phyloP scores from a whole-genome alignment of 2,113 vertebrate genomes.

The Sakesphorus luctuosus region DNA sequence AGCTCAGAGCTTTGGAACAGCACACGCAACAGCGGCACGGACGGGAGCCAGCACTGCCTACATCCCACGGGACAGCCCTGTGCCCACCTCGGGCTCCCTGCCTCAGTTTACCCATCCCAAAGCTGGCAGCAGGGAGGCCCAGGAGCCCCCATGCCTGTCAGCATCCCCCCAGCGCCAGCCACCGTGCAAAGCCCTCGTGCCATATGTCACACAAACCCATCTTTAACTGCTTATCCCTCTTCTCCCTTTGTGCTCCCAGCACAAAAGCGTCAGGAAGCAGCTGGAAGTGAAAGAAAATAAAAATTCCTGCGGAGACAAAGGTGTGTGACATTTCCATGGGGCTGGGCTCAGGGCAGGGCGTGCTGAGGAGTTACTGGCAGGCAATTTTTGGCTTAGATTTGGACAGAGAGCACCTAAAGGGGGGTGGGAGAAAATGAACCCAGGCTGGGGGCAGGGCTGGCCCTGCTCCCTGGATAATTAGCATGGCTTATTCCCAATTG shows the following conservation, averaged over 20 bases:
- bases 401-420: background rate
- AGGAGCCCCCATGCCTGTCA: rapidly evolving
- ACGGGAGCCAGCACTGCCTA: background rate
- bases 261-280: background rate
- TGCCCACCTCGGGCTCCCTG: rapidly evolving
- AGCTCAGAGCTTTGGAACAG: background rate
- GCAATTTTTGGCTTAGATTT: background rate
- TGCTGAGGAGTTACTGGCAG: rapidly evolving
- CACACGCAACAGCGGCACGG: background rate
- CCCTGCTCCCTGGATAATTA: background rate
- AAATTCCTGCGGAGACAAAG: background rate
- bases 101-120: background rate
- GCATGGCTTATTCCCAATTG: background rate
- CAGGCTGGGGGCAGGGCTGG: background rate
- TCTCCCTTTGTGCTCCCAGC: background rate
- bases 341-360: rapidly evolving
- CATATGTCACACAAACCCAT: background rate
- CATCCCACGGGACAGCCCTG: rapidly evolving
- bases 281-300: background rate
- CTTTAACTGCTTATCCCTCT: background rate
- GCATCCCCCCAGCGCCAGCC: rapidly evolving
- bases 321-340: background rate
- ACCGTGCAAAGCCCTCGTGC: background rate
- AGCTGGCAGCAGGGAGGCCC: background rate
- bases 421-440: background rate